Conservation (phyloP, 2,888 invertebrate genomes). For the Arctia plantaginis region DNA sequence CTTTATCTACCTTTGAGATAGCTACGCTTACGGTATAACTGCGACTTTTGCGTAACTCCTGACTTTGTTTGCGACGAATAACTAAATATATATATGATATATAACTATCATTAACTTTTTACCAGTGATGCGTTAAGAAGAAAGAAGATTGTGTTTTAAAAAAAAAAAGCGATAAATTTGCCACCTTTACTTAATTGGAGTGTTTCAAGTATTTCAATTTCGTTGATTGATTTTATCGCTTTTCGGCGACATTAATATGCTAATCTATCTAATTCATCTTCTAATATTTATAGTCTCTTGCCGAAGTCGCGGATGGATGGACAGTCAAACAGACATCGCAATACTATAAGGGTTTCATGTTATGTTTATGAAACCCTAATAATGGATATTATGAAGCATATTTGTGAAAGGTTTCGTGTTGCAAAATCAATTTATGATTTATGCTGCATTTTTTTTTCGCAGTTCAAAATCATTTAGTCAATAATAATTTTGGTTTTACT, state of each 20-base stretch:
- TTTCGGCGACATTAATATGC: background rate
- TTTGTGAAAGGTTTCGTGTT: too few species aligned
- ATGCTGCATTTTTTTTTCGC: too few species aligned
- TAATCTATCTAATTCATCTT: background rate
- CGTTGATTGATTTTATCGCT: background rate
- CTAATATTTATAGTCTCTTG: background rate
- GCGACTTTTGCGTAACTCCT: background rate
- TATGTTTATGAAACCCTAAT: background rate
- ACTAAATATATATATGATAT: too few species aligned
- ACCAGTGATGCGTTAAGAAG: background rate
- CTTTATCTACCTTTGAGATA: constrained; percentile 39
- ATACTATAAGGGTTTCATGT: background rate
- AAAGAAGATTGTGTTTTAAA: background rate
- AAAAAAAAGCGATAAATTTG: background rate
- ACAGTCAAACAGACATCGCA: background rate
- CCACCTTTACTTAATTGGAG: background rate
- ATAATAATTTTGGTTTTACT: too few species aligned
- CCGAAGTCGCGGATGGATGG: background rate
- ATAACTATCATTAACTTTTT: background rate
- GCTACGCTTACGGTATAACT: constrained; percentile 16
- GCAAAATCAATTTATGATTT: too few species aligned
- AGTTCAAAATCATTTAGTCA: too few species aligned
- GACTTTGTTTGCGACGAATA: constrained; percentile 6
- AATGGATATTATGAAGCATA: background rate
- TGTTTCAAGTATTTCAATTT: background rate